phyloP scores from a whole-genome alignment of 2,888 invertebrate genomes.

The Trissolcus japonicus region DNA sequence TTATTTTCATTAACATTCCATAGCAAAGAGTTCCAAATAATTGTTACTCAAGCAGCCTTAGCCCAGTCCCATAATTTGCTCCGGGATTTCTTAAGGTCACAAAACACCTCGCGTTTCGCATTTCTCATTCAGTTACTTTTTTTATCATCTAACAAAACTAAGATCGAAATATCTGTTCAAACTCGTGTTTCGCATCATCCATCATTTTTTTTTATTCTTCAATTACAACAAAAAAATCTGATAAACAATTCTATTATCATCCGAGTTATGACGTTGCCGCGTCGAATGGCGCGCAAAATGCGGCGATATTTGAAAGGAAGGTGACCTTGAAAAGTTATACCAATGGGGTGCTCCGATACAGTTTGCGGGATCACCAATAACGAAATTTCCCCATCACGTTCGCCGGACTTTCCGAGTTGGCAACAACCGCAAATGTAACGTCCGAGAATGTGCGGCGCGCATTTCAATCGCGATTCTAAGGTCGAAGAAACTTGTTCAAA shows the following conservation, averaged over 20 bases:
- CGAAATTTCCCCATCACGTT: constrained; percentile 33
- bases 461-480: constrained; percentile 71
- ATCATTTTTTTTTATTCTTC: constrained; percentile 1
- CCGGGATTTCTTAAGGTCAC: constrained; percentile 49
- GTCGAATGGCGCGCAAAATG: no score
- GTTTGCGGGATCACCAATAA: constrained; percentile 7
- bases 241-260: no score
- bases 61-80: constrained; percentile 45
- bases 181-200: neutral
- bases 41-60: constrained; percentile 46
- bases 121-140: constrained; percentile 26
- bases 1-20: constrained; percentile 22
- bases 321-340: no score
- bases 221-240: no score
- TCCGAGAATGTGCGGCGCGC: constrained; percentile 61
- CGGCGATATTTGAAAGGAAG: no score
- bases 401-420: constrained; percentile 15
- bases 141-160: constrained; percentile 2
- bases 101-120: constrained; percentile 9
- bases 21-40: constrained; percentile 38
- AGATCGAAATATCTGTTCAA: neutral
- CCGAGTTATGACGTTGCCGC: no score
- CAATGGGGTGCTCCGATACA: no score
- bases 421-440: constrained; percentile 52
- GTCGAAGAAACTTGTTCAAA: constrained; percentile 72